phyloP scores from a whole-genome alignment of 2,797 vertebrate genomes.

The Sebastes matsubarae region DNA sequence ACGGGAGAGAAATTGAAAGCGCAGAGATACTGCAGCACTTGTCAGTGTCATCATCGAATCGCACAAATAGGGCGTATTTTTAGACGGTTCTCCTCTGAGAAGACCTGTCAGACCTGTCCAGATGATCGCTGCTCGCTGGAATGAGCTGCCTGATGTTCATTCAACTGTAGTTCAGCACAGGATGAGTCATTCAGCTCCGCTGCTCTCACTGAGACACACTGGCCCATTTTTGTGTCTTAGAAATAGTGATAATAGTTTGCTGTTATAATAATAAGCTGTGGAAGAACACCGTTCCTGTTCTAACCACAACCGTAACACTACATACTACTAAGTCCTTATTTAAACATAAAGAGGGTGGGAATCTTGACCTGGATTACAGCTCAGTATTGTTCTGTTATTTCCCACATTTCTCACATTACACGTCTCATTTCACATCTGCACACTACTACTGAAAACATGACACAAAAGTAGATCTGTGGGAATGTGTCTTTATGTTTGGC shows the following conservation, averaged over 20 bases:
- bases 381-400: background rate
- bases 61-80: conserved; percentile 54
- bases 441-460: background rate
- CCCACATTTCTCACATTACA: conserved; percentile 18
- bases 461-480: too few species aligned
- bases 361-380: background rate
- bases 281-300: background rate
- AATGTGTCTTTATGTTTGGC: background rate
- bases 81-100: conserved; percentile 41
- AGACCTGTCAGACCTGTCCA: conserved; percentile 66
- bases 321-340: background rate
- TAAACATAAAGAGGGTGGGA: background rate
- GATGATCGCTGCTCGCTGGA: conserved; percentile 35
- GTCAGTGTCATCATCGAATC: conserved; percentile 54
- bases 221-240: background rate
- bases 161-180: conserved; percentile 22
- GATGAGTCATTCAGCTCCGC: conserved; percentile 50
- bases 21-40: conserved; percentile 16
- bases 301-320: background rate
- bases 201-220: conserved; percentile 29
- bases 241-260: background rate
- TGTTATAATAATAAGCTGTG: background rate
- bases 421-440: background rate
- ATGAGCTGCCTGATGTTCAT: conserved; percentile 54
- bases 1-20: conserved; percentile 16